Evolutionary conservation across 2,888 invertebrate genomes (phyloP).

Genomic region (Lasioglossum zephyrum): DNA sequence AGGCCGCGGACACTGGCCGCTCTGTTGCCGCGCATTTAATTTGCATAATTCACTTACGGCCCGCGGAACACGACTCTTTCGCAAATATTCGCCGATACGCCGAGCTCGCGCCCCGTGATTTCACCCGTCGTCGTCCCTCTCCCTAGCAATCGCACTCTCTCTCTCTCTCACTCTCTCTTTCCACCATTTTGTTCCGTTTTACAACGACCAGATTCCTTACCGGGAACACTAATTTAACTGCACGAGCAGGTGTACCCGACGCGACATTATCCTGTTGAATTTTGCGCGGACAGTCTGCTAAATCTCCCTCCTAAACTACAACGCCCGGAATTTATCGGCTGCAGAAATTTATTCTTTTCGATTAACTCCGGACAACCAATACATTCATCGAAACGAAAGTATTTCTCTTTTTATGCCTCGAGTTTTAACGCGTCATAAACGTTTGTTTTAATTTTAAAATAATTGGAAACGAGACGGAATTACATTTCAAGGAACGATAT

Average conservation of each 20-base stretch:
- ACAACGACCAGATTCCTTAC: conserved; percentile 1
- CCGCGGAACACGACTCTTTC: conserved; percentile 45
- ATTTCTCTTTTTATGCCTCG: not conserved
- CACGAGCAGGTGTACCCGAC: not conserved
- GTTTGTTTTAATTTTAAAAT: not conserved
- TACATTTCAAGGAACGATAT: not conserved
- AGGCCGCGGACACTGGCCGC: conserved; percentile 37
- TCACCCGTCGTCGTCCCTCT: not conserved
- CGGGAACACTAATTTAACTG: not conserved
- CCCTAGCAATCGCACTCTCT: not conserved
- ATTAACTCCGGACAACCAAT: not conserved
- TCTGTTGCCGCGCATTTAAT: conserved; percentile 59
- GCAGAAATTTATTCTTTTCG: not conserved
- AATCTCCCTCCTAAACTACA: not conserved
- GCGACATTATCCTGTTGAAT: not conserved
- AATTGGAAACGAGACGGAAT: not conserved
- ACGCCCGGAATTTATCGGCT: not conserved
- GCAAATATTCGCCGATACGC: conserved; percentile 57
- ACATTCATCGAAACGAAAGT: not conserved
- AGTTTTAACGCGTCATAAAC: not conserved
- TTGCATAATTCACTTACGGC: conserved; percentile 70
- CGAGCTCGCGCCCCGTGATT: conserved; percentile 24
- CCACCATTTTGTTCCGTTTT: not conserved
- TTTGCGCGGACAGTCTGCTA: not conserved
- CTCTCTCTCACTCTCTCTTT: not conserved